Conservation (phyloP, 2,113 vertebrate species). For the Raja brachyura region DNA sequence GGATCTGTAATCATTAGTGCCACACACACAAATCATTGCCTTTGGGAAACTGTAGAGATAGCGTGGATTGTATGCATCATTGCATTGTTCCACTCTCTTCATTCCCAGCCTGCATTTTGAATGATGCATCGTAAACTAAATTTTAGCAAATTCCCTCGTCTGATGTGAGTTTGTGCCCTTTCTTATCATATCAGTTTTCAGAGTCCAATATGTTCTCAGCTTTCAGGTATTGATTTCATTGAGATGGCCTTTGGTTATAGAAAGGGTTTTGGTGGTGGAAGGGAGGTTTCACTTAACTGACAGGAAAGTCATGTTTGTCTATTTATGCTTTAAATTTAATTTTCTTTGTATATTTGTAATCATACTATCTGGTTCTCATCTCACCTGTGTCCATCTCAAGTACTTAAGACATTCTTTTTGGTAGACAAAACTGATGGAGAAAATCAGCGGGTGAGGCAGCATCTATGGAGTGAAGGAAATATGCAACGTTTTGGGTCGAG, state of each 20-base stretch:
- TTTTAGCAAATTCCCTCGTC: neutral
- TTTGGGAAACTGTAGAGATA: neutral
- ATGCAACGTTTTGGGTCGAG: too few species aligned
- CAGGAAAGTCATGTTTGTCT: neutral
- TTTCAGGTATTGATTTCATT: conserved; percentile 1
- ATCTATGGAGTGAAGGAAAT: too few species aligned
- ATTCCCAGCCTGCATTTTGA: neutral
- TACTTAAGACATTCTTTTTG: neutral
- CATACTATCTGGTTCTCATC: neutral
- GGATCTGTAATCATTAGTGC: neutral
- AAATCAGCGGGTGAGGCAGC: too few species aligned
- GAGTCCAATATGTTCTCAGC: neutral
- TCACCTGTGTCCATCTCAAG: neutral
- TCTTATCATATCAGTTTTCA: neutral
- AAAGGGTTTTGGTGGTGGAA: neutral
- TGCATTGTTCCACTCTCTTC: neutral
- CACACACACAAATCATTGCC: neutral
- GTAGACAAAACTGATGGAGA: too few species aligned
- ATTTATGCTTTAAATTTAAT: neutral
- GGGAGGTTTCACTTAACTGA: neutral
- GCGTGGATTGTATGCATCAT: neutral
- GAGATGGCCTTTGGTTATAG: neutral
- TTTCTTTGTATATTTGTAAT: neutral
- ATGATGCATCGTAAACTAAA: neutral
- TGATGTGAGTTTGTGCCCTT: neutral